A percentile compares a stretch with the other conserved stretches of the same genome.
phyloP scores from a whole-genome alignment of 2,113 vertebrate genomes.

The Sinocyclocheilus anophthalmus region DNA sequence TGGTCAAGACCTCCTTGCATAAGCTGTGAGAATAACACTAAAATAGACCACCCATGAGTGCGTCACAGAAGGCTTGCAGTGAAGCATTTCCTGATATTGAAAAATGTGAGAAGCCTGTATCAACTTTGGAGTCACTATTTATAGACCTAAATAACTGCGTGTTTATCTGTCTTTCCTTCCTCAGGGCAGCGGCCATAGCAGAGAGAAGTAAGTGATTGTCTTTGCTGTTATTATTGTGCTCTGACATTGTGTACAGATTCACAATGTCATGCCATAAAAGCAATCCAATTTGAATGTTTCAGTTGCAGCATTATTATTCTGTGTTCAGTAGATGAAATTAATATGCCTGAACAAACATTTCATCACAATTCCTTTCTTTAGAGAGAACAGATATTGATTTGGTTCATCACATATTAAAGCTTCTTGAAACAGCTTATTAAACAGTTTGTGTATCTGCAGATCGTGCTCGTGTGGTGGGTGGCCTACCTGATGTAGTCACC shows the following conservation, averaged over 20 bases:
- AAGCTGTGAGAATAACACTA: background rate
- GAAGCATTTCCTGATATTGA: slow-evolving; percentile 65
- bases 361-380: background rate
- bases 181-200: slow-evolving; percentile 92
- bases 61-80: slow-evolving; percentile 4
- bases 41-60: background rate
- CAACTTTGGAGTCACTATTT: slow-evolving; percentile 47
- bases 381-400: background rate
- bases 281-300: background rate
- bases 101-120: slow-evolving; percentile 34
- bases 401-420: background rate
- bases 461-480: slow-evolving; percentile 92
- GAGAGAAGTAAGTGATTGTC: slow-evolving; percentile 92
- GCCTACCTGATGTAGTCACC: slow-evolving; percentile 96
- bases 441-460: slow-evolving; percentile 72
- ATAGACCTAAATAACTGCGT: slow-evolving; percentile 63
- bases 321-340: background rate
- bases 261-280: background rate
- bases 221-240: slow-evolving; percentile 46
- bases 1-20: background rate
- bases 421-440: slow-evolving; percentile 27
- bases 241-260: slow-evolving; percentile 40
- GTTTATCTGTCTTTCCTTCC: slow-evolving; percentile 60
- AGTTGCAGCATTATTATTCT: background rate
- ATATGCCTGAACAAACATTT: background rate